Evolutionary conservation across 2,888 invertebrate genomes (phyloP).

Genomic region (Drosophila lacicola): DNA sequence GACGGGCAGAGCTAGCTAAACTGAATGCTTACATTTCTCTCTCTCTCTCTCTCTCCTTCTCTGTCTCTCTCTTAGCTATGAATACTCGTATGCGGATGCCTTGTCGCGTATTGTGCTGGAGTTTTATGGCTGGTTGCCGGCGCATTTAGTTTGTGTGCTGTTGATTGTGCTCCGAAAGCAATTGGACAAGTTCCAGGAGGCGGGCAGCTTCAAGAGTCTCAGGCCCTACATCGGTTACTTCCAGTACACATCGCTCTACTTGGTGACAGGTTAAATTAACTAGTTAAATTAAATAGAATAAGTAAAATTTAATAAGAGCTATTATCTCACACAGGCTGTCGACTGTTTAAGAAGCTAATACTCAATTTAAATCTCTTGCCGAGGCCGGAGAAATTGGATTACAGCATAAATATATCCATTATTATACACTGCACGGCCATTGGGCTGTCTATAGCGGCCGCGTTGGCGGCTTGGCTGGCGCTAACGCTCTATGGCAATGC

Average conservation of each 20-base stretch:
- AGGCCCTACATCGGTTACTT: conserved; percentile 87
- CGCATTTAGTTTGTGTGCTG: conserved; percentile 89
- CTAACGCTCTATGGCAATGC: conserved; percentile 69
- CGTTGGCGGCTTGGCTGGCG: conserved; percentile 64
- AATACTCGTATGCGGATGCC: conserved; percentile 87
- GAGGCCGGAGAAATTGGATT: conserved; percentile 59
- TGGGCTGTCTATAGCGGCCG: conserved; percentile 65
- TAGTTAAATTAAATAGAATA: background rate
- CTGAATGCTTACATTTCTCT: background rate
- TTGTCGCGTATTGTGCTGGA: conserved; percentile 89
- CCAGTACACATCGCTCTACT: conserved; percentile 86
- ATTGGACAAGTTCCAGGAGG: conserved; percentile 83
- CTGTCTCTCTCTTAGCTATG: conserved; percentile 67
- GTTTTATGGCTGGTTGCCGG: conserved; percentile 88
- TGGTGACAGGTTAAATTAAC: conserved; percentile 83
- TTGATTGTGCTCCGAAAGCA: conserved; percentile 88
- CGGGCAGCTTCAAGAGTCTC: conserved; percentile 84
- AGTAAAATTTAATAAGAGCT: too few relatives aligned
- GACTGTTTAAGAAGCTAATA: conserved; percentile 72
- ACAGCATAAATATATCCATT: conserved; percentile 66
- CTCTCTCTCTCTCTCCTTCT: background rate
- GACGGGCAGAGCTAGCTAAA: too few relatives aligned
- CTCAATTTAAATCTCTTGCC: conserved; percentile 58
- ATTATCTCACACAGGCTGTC: conserved; percentile 60
- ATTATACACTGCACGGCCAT: conserved; percentile 78